Base-by-base conservation (phyloP, 2,797 vertebrate genomes). In the Acomys russatus region DNA sequence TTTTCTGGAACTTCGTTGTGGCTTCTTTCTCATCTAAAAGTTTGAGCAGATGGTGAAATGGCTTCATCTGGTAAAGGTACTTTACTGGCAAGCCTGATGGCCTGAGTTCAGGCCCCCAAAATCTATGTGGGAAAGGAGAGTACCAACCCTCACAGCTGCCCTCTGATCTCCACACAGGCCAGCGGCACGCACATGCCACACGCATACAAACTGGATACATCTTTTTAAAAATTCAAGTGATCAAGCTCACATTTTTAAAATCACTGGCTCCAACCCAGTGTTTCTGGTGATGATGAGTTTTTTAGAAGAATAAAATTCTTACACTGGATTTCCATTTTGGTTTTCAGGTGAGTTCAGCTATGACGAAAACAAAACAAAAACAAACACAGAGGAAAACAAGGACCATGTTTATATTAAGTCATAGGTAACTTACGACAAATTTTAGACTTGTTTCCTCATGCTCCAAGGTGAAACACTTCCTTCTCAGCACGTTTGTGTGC, bases 271-370 rank as follows among this genome's bases (percentile, higher is more conserved):
- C 94, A 54, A 23, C 28, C 63, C 88, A 25, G 84, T 61, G 74
- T 54, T 0, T 64, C 90, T 22, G 23, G 49, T 35, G 76, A 54
- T 51, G 44, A 38, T 22, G 61, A 83, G 14, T 68, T n/a, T 59
- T 79, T 38, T 23, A 70, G 35, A 51, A 83, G 82, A 91, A 77
- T 80, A 33, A 88, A 76, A 64, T 88, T 54, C n/a, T 77, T 80
- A 64, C n/a, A 66, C 23, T 76, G 35, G 71, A 86, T 90, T 95
- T 82, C 33, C n/a, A 88, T n/a, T 61, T 92, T 18, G 33, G 23
- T 76, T 77, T 95, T 79, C 84, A 73, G 28, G 35, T 0, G 23
- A 87, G 35, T 15, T 54, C 59, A 28, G 51, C 61, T 30, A 76
- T 90, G 90, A 93, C 6, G 9, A 90, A 88, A 63, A 70, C 25